Evolutionary conservation across 1,140 invertebrate genomes (phyloP).

Genomic region (Melitaea cinxia): DNA sequence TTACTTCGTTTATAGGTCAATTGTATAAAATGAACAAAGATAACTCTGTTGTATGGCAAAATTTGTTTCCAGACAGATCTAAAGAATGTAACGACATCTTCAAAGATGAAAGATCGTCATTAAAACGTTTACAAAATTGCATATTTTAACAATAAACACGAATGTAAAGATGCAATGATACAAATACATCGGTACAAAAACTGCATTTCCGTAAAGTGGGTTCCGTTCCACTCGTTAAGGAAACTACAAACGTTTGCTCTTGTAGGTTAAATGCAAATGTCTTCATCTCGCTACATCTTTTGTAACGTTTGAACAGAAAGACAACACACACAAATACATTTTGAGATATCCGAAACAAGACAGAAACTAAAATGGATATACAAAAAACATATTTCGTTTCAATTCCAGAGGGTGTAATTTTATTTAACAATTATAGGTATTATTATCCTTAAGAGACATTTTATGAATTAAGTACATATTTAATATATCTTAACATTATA

Average conservation of each 20-base stretch:
- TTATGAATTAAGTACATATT: too few relatives aligned
- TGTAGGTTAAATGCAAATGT: conserved; percentile 26
- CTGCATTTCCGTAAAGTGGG: conserved; percentile 23
- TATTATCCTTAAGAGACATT: too few relatives aligned
- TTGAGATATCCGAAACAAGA: conserved; percentile 5
- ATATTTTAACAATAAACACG: background rate
- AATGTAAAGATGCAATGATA: background rate
- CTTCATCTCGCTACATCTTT: conserved; percentile 21
- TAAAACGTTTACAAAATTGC: background rate
- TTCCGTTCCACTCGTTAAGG: conserved; percentile 25
- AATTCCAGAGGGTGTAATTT: background rate
- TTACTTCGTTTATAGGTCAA: conserved; percentile 9
- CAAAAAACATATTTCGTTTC: background rate
- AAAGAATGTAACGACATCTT: background rate
- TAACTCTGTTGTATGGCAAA: background rate
- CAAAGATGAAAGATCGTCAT: background rate
- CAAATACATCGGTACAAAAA: conserved; percentile 18
- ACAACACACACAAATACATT: conserved; percentile 9
- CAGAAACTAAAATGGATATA: background rate
- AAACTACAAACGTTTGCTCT: conserved; percentile 25
- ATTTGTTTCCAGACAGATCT: background rate
- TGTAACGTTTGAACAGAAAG: conserved; percentile 14
- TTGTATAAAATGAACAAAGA: conserved; percentile 7
- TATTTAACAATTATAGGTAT: too few relatives aligned
- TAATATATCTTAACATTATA: too few relatives aligned